Evolutionary conservation across 2,113 vertebrate genomes (phyloP), one percentile per base, ranked within the genome.

Genomic region (Eptesicus fuscus): DNA sequence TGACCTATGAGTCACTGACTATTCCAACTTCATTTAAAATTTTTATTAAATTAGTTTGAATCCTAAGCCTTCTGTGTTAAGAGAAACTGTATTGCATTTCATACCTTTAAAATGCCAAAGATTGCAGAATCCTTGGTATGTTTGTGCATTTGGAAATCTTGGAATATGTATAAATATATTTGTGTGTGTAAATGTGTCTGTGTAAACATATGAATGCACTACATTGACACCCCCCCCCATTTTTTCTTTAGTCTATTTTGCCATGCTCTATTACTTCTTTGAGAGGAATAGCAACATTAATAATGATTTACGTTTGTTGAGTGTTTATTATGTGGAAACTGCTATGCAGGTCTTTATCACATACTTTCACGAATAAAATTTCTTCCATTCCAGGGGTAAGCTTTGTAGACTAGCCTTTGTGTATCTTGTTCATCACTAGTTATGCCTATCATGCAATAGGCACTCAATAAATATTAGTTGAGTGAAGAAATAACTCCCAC

Each of bases 1-100:
- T 99, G 99, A 99, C 99, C 99, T 99, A 99, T 99, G 99, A 99
- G 98, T 99, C 99, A 99, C 98, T 98, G 98, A 98, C 98, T 98
- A 97, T 98, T 99, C 98, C 96, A 98, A 98, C 98, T 98, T 99
- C 98, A 98, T 98, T 98, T 98, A 98, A 99, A 99, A 99, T 97
- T 98, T 98, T 99, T 98, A 99, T 99, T 99, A 98, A 99, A 99
- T 99, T 99, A 99, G 98, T 98, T 99, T 98, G 98, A 98, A 99
- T 98, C 98, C 98, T 96, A 97, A 98, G 98, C 96, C 95, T 98
- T 95, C 73, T 98, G 88, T 98, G 96, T 98, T 98, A 98, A 98
- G 98, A 98, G 97, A 98, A 98, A 96, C 96, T 98, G 80, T 93
- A 97, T 94, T 85, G 82, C 74, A 92, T 97, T 98, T 97, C 97